Conservation (phyloP, 2,113 vertebrate species). For the Rhabdornis inornatus region DNA sequence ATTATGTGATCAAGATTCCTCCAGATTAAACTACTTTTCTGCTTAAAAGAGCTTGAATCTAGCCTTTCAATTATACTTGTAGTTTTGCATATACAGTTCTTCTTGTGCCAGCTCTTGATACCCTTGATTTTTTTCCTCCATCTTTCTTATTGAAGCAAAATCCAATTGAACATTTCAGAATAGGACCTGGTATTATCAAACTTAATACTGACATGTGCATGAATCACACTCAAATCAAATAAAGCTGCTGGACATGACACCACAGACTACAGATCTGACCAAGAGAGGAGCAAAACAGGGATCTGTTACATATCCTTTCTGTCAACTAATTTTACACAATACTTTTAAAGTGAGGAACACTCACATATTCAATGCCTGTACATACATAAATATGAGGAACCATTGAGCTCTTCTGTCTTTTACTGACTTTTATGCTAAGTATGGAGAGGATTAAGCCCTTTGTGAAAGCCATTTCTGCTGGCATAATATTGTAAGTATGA, state of each 20-base stretch:
- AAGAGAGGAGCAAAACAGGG: neutral
- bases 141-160: neutral
- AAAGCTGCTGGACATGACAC: neutral
- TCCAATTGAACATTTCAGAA: neutral
- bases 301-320: neutral
- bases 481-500: neutral
- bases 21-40: neutral
- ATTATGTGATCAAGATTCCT: neutral
- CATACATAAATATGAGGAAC: neutral
- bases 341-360: neutral
- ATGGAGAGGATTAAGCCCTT: neutral
- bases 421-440: neutral
- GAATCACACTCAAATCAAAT: neutral
- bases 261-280: neutral
- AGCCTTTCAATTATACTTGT: neutral
- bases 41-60: neutral
- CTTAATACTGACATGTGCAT: neutral
- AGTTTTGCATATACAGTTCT: neutral
- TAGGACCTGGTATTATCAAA: neutral
- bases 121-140: neutral
- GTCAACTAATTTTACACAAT: neutral
- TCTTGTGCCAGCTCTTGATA: neutral
- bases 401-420: neutral
- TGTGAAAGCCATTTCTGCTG: neutral
- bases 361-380: neutral